Evolutionary conservation across 2,888 invertebrate genomes (phyloP).

Genomic region (Lasioglossum figueresi): DNA sequence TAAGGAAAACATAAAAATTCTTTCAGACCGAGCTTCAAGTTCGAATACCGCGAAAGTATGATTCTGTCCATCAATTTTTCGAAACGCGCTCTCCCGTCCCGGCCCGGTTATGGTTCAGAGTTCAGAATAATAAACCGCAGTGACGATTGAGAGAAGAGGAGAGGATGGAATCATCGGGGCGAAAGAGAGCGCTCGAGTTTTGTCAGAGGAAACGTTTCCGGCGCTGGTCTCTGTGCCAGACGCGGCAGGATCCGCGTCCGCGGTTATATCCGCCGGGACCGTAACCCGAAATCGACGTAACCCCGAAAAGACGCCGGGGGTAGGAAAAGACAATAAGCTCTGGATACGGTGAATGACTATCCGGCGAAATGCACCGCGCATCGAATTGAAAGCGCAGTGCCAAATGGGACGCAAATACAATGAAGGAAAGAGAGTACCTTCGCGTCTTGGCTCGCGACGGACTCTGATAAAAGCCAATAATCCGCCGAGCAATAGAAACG

Average conservation of each 20-base stretch:
- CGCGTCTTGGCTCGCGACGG: constrained; percentile 75
- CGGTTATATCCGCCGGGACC: constrained; percentile 39
- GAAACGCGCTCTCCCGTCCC: neutral
- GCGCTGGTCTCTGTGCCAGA: constrained; percentile 40
- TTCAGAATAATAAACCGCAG: constrained; percentile 14
- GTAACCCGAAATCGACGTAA: constrained; percentile 67
- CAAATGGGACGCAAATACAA: constrained; percentile 80
- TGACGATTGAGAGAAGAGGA: constrained; percentile 1
- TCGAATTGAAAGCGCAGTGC: constrained; percentile 77
- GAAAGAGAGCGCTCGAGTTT: constrained; percentile 28
- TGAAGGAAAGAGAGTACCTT: constrained; percentile 65
- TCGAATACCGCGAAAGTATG: neutral
- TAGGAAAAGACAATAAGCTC: constrained; percentile 76
- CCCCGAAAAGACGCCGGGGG: constrained; percentile 37
- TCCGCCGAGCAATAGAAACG: constrained; percentile 75
- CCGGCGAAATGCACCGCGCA: constrained; percentile 70
- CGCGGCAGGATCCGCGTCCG: constrained; percentile 31
- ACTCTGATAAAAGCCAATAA: constrained; percentile 80
- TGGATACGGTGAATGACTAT: constrained; percentile 67
- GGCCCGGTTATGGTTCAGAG: neutral
- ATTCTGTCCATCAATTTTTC: neutral
- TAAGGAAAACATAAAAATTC: too few relatives aligned
- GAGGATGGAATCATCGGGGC: constrained; percentile 6
- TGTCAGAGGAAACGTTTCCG: constrained; percentile 37
- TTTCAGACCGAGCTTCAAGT: too few relatives aligned